Evolutionary conservation across 2,113 vertebrate species (phyloP).

Genomic region (Toxostoma redivivum): DNA sequence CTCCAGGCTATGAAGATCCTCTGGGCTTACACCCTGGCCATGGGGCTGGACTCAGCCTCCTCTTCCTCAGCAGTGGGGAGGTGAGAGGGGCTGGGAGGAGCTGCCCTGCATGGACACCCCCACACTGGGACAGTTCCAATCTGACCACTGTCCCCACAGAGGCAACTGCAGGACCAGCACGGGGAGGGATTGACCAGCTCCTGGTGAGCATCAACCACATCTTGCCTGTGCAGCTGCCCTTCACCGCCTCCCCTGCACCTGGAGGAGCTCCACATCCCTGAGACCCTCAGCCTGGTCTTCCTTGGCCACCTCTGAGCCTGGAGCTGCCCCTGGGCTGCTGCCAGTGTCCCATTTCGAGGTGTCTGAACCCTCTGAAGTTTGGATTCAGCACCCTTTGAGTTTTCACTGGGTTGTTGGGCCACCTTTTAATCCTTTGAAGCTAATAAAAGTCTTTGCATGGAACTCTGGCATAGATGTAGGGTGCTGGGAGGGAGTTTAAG

Average conservation of each 20-base stretch:
- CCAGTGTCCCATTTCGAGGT: accelerated
- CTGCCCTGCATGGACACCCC: accelerated
- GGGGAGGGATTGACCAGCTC: conserved; percentile 56
- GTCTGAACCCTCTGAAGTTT: background rate
- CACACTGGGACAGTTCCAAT: accelerated
- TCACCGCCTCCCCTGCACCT: conserved; percentile 13
- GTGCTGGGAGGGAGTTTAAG: background rate
- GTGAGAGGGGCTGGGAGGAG: background rate
- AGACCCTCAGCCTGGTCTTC: conserved; percentile 68
- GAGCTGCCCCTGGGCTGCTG: background rate
- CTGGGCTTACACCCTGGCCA: conserved; percentile 64
- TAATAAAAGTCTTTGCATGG: background rate
- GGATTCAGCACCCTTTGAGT: background rate
- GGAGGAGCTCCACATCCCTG: conserved; percentile 70
- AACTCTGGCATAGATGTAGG: background rate
- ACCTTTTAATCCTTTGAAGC: background rate
- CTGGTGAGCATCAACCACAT: conserved; percentile 69
- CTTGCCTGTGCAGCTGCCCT: conserved; percentile 77
- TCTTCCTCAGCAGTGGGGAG: conserved; percentile 74
- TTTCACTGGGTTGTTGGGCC: background rate
- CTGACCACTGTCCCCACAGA: accelerated
- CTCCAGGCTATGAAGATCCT: conserved; percentile 77
- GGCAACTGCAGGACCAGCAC: background rate
- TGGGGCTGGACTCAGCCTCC: conserved; percentile 73
- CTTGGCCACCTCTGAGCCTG: background rate